Conservation (phyloP, 2,888 invertebrate genomes). For the Calliscelio sp. region DNA sequence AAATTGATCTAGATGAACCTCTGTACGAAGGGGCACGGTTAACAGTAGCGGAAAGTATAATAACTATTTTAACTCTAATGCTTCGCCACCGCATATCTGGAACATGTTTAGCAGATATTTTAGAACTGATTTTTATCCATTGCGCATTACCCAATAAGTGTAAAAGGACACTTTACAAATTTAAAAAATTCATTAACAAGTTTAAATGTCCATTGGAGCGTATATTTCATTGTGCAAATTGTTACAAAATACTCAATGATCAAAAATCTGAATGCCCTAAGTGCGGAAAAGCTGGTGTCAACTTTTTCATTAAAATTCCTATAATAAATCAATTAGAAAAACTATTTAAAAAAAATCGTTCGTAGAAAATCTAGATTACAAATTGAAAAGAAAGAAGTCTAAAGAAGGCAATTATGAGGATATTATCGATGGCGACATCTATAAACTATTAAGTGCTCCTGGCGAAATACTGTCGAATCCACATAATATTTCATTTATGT, state of each 20-base stretch:
- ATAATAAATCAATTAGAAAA: not conserved
- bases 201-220: not conserved
- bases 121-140: conserved; percentile 9
- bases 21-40: not conserved
- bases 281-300: not conserved
- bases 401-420: conserved; percentile 2
- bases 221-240: not conserved
- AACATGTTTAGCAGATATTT: not conserved
- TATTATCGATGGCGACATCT: conserved; percentile 12
- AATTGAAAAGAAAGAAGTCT: not conserved
- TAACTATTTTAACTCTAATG: not conserved
- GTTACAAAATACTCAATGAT: not conserved
- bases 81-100: not conserved
- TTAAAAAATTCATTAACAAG: not conserved
- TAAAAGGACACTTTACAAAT: conserved; percentile 3
- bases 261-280: not conserved
- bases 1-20: not conserved
- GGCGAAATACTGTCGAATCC: not conserved
- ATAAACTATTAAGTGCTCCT: not conserved
- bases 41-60: not conserved
- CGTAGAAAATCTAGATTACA: not conserved
- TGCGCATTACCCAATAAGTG: not conserved
- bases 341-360: not conserved
- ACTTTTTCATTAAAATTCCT: conserved; percentile 10
- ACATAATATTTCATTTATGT: conserved; percentile 4